Percentiles rank a stretch among this genome's conserved stretches.
These are phyloP conservation scores for Spinibarbus caldwelli DNA, from an alignment of 2,797 vertebrate species.

Conservation along the genomic window DNA sequence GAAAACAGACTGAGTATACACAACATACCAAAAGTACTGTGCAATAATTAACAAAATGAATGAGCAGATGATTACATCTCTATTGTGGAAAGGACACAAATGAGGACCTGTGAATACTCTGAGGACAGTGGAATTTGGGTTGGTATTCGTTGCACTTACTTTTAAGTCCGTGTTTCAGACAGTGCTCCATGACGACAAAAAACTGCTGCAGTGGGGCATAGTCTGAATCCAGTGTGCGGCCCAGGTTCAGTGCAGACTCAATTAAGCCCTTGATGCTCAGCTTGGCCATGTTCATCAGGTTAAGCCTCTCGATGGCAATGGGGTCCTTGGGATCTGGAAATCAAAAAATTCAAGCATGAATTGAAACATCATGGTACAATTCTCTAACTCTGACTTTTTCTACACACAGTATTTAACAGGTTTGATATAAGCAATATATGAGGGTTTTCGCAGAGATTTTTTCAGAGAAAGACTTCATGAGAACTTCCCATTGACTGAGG, in stretches of 20 bases:
- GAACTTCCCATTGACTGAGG: background rate
- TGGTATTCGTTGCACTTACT: conserved; percentile 72
- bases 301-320: conserved; percentile 96
- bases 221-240: conserved; percentile 95
- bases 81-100: background rate
- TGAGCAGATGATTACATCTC: background rate
- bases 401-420: background rate
- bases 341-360: background rate
- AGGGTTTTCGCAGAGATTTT: background rate
- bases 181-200: conserved; percentile 99
- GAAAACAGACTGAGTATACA: background rate
- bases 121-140: background rate
- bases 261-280: conserved; percentile 98
- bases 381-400: background rate
- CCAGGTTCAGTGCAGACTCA: conserved; percentile 94
- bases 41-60: background rate
- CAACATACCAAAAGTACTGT: background rate
- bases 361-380: background rate
- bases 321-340: conserved; percentile 95
- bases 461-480: background rate
- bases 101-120: background rate
- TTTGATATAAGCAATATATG: background rate
- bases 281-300: conserved; percentile 99
- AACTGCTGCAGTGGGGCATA: conserved; percentile 98
- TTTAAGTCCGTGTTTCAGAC: conserved; percentile 96